Percentiles rank a stretch among this genome's conserved stretches.
Conservation (phyloP, 2,888 invertebrate genomes). For the Lasioglossum marginatum region DNA sequence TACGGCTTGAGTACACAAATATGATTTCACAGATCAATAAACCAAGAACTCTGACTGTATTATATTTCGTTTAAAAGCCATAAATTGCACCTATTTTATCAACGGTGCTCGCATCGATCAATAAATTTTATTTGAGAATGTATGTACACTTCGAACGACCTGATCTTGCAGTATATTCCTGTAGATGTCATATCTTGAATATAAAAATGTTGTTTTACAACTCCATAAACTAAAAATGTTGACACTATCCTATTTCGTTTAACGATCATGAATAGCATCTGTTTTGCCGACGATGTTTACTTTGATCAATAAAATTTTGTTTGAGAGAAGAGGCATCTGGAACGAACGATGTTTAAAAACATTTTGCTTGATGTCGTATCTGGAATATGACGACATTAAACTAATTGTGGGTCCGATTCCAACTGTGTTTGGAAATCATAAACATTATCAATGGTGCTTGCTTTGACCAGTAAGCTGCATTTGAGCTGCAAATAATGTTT, state of each 20-base stretch:
- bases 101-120: background rate
- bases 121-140: background rate
- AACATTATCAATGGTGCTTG: background rate
- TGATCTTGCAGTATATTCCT: background rate
- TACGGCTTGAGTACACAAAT: background rate
- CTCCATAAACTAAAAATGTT: constrained; percentile 1
- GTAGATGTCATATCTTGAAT: background rate
- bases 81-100: background rate
- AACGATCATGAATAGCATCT: background rate
- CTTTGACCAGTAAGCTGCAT: background rate
- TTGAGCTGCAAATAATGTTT: background rate
- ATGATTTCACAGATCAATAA: constrained; percentile 6
- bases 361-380: background rate
- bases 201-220: background rate
- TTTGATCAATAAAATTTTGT: background rate
- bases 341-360: background rate
- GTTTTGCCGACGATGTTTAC: background rate
- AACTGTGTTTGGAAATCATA: background rate
- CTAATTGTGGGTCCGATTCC: background rate
- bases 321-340: background rate
- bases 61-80: background rate
- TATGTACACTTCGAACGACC: background rate
- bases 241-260: background rate
- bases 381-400: too few relatives aligned
- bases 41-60: background rate